Percentiles rank a stretch among this genome's conserved stretches.
Conservation (phyloP, 2,888 invertebrate genomes). For the Strigamia transsilvanica region DNA sequence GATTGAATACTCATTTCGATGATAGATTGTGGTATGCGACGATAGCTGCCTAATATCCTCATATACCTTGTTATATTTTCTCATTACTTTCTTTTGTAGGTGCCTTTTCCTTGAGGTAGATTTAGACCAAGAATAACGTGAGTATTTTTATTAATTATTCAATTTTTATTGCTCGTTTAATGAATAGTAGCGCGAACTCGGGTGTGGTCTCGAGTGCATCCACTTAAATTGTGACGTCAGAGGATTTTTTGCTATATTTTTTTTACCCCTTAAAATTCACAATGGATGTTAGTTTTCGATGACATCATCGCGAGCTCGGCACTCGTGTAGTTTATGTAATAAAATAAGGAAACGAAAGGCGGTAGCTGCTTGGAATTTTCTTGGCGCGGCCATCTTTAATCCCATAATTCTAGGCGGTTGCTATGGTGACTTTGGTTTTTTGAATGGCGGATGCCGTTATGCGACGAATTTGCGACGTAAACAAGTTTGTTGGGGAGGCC, state of each 20-base stretch:
- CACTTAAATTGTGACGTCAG: not conserved
- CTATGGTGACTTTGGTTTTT: not conserved
- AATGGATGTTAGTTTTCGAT: not conserved
- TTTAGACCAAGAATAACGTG: conserved; percentile 16
- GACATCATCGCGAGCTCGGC: not conserved
- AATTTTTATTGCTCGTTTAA: not conserved
- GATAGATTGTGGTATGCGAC: not conserved
- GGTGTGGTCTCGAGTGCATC: not conserved
- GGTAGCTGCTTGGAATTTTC: not conserved
- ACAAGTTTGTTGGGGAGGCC: not conserved
- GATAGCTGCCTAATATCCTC: not conserved
- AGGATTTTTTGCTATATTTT: not conserved
- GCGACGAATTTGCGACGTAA: not conserved
- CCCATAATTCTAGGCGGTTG: not conserved
- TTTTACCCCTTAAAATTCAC: not conserved
- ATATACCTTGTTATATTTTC: not conserved
- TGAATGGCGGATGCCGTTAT: not conserved
- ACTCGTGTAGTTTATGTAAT: not conserved
- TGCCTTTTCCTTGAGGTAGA: conserved; percentile 25
- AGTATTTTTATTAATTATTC: not conserved
- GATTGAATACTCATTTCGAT: not conserved
- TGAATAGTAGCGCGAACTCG: not conserved
- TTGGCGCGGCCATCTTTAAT: not conserved
- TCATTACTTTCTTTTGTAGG: conserved; percentile 6
- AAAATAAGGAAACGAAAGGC: not conserved